Evolutionary conservation across 2,888 invertebrate species (phyloP).

Genomic region (Agonopterix heracliana): DNA sequence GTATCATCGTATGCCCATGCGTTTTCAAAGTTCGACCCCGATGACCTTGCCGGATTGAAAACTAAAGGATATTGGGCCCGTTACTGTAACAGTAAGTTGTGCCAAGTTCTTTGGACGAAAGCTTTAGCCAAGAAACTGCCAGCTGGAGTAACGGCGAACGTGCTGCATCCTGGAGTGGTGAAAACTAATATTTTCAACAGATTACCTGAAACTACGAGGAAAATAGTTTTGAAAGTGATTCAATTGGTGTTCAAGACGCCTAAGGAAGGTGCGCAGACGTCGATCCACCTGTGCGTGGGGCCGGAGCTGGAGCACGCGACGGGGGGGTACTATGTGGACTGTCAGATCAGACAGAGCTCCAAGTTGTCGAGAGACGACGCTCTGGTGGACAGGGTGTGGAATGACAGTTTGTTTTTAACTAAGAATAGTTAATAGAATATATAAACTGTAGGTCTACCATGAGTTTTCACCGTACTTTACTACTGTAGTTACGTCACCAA

Average conservation of each 20-base stretch:
- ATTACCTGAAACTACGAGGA: constrained; percentile 54
- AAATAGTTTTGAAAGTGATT: constrained; percentile 69
- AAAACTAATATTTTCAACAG: constrained; percentile 85
- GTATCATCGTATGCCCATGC: constrained; percentile 53
- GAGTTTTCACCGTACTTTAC: no score
- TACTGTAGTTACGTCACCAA: no score
- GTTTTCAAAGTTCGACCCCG: constrained; percentile 64
- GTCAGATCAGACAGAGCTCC: constrained; percentile 75
- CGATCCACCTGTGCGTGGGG: constrained; percentile 82
- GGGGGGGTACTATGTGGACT: constrained; percentile 89
- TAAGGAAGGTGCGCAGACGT: constrained; percentile 87
- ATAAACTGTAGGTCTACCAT: no score
- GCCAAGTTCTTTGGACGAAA: constrained; percentile 53
- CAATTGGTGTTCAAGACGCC: constrained; percentile 80
- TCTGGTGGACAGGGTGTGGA: constrained; percentile 86
- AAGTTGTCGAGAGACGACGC: constrained; percentile 77
- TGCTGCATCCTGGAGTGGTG: constrained; percentile 89
- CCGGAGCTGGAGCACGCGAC: constrained; percentile 80
- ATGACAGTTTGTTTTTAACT: constrained; percentile 42
- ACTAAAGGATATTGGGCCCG: constrained; percentile 49
- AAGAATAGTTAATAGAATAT: not conserved
- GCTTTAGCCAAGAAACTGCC: constrained; percentile 53
- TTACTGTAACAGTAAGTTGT: constrained; percentile 59
- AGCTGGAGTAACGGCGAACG: constrained; percentile 83
- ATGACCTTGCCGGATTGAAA: constrained; percentile 27